These are phyloP conservation scores for Brachylomia viminalis DNA, from an alignment of 2,888 invertebrate genomes.

Conservation along the genomic window DNA sequence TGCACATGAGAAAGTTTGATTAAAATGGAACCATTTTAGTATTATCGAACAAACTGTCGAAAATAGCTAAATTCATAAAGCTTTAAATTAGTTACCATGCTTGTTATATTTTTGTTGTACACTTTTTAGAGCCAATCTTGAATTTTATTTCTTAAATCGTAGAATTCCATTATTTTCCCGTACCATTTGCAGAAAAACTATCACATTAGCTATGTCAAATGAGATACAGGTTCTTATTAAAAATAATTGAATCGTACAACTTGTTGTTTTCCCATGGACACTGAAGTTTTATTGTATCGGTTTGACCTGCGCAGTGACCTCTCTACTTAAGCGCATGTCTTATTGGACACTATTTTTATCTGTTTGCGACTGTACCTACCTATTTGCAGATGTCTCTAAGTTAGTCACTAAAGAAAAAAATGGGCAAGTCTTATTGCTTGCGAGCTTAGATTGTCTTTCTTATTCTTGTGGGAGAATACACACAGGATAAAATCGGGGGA, in stretches of 20 bases:
- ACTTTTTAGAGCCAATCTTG: not conserved
- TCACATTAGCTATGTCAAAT: conserved; percentile 7
- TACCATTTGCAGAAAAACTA: not conserved
- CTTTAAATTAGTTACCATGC: not conserved
- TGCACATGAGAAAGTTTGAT: conserved; percentile 8
- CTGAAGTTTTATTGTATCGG: conserved; percentile 25
- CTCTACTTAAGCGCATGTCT: conserved; percentile 14
- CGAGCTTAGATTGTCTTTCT: not conserved
- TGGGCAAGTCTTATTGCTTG: not conserved
- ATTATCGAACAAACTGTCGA: not conserved
- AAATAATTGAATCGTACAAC: conserved; percentile 34
- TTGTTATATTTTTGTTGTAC: not conserved
- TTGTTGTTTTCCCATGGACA: conserved; percentile 10
- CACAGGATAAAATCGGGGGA: not conserved
- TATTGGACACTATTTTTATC: conserved; percentile 11
- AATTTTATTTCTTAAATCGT: not conserved
- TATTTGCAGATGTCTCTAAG: not conserved
- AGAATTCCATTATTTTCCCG: not conserved
- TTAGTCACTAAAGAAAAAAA: not conserved
- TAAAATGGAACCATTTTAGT: conserved; percentile 4
- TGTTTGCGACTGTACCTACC: conserved; percentile 1
- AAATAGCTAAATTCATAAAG: not conserved
- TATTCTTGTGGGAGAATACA: not conserved
- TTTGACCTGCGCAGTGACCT: conserved; percentile 39
- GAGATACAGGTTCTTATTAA: conserved; percentile 19